phyloP scores from a whole-genome alignment of 2,797 vertebrate species.

The Arctocebus calabarensis region DNA sequence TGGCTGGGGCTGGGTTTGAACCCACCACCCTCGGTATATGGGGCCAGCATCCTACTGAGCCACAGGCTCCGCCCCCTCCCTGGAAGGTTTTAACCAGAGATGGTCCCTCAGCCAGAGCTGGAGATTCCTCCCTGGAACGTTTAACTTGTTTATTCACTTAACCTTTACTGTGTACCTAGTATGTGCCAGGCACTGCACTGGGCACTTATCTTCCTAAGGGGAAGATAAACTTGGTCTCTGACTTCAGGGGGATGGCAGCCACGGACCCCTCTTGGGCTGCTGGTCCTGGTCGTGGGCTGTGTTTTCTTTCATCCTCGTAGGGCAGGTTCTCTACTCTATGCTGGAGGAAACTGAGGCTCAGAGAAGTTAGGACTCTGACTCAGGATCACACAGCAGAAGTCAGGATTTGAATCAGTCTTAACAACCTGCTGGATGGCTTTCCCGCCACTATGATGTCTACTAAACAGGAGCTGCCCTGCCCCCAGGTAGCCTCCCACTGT shows the following conservation, averaged over 20 bases:
- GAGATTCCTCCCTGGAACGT: background rate
- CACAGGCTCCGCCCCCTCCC: background rate
- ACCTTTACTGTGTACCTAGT: background rate
- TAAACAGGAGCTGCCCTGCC: rapidly evolving
- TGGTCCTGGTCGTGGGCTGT: background rate
- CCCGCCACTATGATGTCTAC: background rate
- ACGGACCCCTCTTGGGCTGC: background rate
- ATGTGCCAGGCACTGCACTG: background rate
- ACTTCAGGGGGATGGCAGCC: background rate
- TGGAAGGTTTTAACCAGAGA: background rate
- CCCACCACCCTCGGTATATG: too few relatives aligned
- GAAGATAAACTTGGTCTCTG: background rate
- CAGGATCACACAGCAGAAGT: background rate
- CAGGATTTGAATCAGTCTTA: background rate
- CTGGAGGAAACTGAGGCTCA: background rate
- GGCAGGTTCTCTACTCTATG: background rate
- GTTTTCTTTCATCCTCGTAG: background rate
- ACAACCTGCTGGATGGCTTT: background rate
- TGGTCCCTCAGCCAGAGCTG: background rate
- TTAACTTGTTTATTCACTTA: background rate
- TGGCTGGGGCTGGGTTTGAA: too few relatives aligned
- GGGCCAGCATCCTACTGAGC: too few relatives aligned
- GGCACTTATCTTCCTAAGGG: too few relatives aligned
- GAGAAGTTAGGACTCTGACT: background rate
- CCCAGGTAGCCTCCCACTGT: background rate